phyloP scores from a whole-genome alignment of 1,140 invertebrate species.

The Trichogramma pretiosum region DNA sequence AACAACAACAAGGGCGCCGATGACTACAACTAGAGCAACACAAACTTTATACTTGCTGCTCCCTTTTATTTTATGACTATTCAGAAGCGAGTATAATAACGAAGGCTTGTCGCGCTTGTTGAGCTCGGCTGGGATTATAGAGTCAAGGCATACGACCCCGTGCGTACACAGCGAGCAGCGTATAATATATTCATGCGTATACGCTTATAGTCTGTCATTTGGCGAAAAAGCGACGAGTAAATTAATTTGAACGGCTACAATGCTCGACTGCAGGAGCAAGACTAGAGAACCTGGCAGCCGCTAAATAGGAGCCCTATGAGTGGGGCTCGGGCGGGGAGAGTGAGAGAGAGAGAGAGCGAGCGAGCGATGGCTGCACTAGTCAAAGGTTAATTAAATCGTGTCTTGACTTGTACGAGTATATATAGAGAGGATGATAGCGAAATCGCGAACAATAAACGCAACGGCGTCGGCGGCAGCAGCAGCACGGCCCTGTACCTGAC shows the following conservation, averaged over 20 bases:
- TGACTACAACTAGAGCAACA: no score
- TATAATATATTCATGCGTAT: no score
- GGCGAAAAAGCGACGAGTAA: not conserved
- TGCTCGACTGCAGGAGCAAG: not conserved
- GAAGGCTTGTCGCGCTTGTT: no score
- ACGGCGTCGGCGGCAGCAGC: conserved; percentile 2
- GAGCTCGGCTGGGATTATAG: no score
- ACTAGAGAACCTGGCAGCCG: no score
- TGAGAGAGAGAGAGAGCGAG: not conserved
- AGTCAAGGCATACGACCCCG: no score
- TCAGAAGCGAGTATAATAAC: no score
- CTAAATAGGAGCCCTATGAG: not conserved
- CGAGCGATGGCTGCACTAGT: not conserved
- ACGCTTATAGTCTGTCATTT: no score
- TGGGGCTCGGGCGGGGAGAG: not conserved
- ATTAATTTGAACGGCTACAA: not conserved
- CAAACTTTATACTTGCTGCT: no score
- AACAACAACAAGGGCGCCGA: no score
- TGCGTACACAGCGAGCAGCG: no score
- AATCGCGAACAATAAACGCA: conserved; percentile 6
- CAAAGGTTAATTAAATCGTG: conserved; percentile 19
- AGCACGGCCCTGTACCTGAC: not conserved
- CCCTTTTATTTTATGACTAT: no score
- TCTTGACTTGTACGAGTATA: conserved; percentile 9
- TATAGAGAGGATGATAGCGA: not conserved